These are phyloP conservation scores for Ursus arctos DNA, from an alignment of 2,113 vertebrate species.

Conservation along the genomic window DNA sequence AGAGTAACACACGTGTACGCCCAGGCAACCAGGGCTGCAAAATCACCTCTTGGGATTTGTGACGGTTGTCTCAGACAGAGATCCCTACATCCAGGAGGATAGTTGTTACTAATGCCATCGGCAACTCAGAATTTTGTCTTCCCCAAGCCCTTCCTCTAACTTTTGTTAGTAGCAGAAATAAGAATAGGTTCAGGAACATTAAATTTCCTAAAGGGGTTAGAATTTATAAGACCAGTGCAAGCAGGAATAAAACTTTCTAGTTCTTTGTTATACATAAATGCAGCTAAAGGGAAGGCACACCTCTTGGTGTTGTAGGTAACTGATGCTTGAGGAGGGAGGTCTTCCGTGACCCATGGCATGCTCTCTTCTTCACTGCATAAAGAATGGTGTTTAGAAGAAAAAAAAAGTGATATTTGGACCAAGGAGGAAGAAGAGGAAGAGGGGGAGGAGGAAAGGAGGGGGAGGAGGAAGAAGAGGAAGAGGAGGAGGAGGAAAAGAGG, in stretches of 20 bases:
- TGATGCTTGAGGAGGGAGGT: not conserved
- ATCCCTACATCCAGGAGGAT: not conserved
- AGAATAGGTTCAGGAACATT: not conserved
- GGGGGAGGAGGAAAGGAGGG: not conserved
- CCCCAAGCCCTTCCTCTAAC: not conserved
- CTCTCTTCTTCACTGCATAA: not conserved
- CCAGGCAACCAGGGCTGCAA: not conserved
- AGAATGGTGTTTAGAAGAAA: not conserved
- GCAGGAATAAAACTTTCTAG: not conserved
- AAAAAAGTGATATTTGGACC: not conserved
- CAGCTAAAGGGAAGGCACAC: not conserved
- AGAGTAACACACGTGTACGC: not conserved
- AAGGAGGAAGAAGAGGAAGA: not conserved
- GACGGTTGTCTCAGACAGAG: not conserved
- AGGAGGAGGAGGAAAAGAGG: too few relatives aligned
- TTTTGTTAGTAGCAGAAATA: not conserved
- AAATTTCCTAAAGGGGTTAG: not conserved
- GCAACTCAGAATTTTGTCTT: not conserved
- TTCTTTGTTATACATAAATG: not conserved
- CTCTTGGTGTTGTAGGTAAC: not conserved
- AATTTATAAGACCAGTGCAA: not conserved
- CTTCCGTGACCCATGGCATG: not conserved
- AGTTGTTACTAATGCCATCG: not conserved
- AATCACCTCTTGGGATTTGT: not conserved
- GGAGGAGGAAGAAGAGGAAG: not conserved